Conservation (phyloP, 2,113 vertebrate species). For the Etheostoma cragini region DNA sequence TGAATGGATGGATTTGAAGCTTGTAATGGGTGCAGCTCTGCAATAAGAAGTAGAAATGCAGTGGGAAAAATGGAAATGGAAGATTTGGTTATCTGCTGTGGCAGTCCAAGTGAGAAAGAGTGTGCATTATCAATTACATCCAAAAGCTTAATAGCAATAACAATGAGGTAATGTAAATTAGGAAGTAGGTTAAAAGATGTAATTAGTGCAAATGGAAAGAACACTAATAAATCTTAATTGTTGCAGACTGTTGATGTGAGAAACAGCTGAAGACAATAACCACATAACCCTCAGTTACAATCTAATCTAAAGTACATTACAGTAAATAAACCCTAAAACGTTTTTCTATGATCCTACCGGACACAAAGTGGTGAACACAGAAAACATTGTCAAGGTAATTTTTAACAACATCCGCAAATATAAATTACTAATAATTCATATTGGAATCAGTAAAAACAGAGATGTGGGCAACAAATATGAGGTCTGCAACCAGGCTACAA, state of each 20-base stretch:
- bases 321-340: slow-evolving; percentile 25
- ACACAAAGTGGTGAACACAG: background rate
- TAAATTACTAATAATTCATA: background rate
- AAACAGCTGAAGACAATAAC: slow-evolving; percentile 55
- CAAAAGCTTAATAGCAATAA: slow-evolving; percentile 49
- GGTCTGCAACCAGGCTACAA: background rate
- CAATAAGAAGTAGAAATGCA: slow-evolving; percentile 61
- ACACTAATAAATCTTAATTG: slow-evolving; percentile 63
- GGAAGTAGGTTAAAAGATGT: slow-evolving; percentile 61
- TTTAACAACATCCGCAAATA: background rate
- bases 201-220: slow-evolving; percentile 64
- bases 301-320: slow-evolving; percentile 47
- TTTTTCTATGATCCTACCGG: background rate
- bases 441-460: background rate
- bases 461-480: background rate
- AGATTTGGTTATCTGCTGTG: slow-evolving; percentile 70
- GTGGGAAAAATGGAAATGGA: slow-evolving; percentile 59
- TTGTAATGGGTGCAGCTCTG: slow-evolving; percentile 54
- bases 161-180: slow-evolving; percentile 65
- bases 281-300: slow-evolving; percentile 35
- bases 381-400: background rate
- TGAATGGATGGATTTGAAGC: slow-evolving; percentile 57
- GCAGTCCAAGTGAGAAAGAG: slow-evolving; percentile 50
- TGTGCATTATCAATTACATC: slow-evolving; percentile 66
- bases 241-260: slow-evolving; percentile 49